Evolutionary conservation across 2,113 vertebrate species (phyloP), one percentile per base, ranked within the genome.

Genomic region (Colaptes auratus): DNA sequence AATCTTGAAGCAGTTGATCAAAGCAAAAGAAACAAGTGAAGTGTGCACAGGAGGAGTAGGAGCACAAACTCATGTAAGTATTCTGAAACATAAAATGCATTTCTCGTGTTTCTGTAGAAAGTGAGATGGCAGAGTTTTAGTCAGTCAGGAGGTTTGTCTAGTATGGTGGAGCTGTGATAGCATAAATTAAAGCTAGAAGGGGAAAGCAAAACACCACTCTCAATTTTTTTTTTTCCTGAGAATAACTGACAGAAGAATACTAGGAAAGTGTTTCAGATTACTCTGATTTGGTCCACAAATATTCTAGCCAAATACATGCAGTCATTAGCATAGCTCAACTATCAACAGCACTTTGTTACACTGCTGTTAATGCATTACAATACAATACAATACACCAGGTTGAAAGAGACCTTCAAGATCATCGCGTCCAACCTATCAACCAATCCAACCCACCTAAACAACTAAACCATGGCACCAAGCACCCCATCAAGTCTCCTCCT

Each of bases 11-110:
- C 2, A 4, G 72, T 7, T 86, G 76, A 81, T 76, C 56, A 86
- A 25, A 94, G 85, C 76, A 91, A 81, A 88, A 94, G 53, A 63
- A 93, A 91, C 58, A 71, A 87, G 79, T 24, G 33, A 80, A 88
- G 65, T 12, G 25, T 39, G 53, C 63, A 55, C 28, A 56, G 84
- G 39, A 91, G n/a, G 72, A 88, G 28, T 9, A 74, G 31, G 52
- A 96, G 56, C 60, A 92, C 30, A 67, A 87, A 82, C 53, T 42
- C 44, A 36, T 17, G 65, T 8, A 79, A 85, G 89, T 67, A 79
- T 48, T 67, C 85, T 85, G 46, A 42, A 64, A 85, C 36, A n/a
- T 42, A 52, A 90, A 79, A 56, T 5, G 5, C 5, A 50, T 81
- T 72, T 92, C 60, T 90, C 69, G 53, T n/a, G 42, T n/a, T 92